Conservation (phyloP, 2,113 vertebrate species). For the Pachycephala philippinensis region DNA sequence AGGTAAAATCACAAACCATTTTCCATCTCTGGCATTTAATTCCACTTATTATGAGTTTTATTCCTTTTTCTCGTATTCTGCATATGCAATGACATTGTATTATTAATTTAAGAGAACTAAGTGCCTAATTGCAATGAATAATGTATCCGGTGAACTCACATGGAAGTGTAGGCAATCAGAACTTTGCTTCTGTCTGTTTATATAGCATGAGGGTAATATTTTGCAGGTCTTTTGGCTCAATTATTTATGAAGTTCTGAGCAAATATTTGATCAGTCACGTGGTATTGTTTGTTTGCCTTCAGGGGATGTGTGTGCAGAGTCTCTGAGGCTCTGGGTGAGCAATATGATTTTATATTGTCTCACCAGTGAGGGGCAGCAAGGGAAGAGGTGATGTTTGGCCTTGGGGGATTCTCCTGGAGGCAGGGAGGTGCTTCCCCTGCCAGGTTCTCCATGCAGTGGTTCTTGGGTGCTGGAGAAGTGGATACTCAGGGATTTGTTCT, state of each 20-base stretch:
- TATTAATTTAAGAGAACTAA: background rate
- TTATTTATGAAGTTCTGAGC: constrained; percentile 1
- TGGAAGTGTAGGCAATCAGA: background rate
- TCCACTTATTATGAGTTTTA: background rate
- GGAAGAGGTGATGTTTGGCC: background rate
- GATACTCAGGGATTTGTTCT: background rate
- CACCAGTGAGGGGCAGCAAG: background rate
- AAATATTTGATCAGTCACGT: constrained; percentile 8
- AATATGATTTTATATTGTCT: background rate
- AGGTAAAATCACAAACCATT: constrained; percentile 71
- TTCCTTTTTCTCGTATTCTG: background rate
- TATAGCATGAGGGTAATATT: background rate
- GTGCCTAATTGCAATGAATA: constrained; percentile 28
- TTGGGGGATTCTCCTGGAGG: background rate
- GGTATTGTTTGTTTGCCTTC: background rate
- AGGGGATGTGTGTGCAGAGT: background rate
- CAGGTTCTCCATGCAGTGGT: background rate
- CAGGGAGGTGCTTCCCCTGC: background rate
- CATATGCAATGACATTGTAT: background rate
- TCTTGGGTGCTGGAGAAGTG: background rate
- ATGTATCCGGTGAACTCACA: constrained; percentile 1
- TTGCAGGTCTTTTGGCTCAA: background rate
- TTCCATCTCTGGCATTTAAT: background rate
- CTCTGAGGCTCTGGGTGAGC: background rate
- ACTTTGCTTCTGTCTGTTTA: background rate